Evolutionary conservation across 2,797 vertebrate species (phyloP).

Genomic region (Mycteria americana): DNA sequence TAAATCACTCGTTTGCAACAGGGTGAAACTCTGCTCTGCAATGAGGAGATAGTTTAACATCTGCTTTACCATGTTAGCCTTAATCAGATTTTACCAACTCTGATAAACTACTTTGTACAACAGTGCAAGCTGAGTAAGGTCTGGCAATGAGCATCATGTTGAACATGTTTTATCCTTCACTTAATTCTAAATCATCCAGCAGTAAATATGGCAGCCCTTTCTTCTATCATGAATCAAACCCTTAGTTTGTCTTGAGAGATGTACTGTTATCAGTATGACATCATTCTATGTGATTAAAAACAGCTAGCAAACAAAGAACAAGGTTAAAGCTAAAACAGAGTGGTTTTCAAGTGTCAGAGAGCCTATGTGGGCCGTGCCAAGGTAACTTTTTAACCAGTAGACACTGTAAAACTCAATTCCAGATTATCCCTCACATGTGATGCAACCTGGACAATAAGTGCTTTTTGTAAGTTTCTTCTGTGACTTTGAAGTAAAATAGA

Average conservation of each 20-base stretch:
- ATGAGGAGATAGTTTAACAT: neutral
- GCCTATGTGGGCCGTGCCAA: neutral
- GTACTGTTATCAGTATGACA: neutral
- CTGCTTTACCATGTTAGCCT: neutral
- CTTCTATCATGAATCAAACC: neutral
- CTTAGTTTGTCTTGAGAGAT: neutral
- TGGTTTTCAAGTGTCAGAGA: neutral
- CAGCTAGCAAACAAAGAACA: neutral
- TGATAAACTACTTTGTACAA: neutral
- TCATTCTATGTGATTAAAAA: neutral
- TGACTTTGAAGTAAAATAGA: neutral
- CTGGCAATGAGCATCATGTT: neutral
- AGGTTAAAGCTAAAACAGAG: neutral
- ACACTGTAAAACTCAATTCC: neutral
- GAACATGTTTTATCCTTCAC: neutral
- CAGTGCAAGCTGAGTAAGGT: neutral
- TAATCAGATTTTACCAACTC: neutral
- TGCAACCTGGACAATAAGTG: fast-evolving
- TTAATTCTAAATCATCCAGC: neutral
- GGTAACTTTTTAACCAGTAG: neutral
- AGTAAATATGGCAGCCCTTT: neutral
- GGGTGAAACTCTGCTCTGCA: neutral
- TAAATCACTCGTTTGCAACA: too few relatives aligned
- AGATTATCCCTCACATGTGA: neutral
- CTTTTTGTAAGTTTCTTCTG: neutral